phyloP scores from a whole-genome alignment of 1,140 invertebrate genomes.

The Monochamus saltuarius region DNA sequence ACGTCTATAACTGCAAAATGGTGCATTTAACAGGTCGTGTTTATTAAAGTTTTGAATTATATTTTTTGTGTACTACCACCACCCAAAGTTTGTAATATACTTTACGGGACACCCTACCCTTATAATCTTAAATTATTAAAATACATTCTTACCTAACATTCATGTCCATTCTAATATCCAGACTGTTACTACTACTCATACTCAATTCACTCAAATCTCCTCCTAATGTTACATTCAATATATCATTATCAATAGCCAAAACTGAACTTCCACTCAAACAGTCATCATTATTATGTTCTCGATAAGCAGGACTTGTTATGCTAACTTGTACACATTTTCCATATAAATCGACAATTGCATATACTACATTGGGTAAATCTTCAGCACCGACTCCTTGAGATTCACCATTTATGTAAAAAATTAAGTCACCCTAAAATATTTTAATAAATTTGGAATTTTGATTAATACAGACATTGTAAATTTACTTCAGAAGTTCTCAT shows the following conservation, averaged over 20 bases:
- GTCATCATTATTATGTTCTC: constrained; percentile 52
- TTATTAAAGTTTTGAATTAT: too few relatives aligned
- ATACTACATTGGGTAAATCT: constrained; percentile 74
- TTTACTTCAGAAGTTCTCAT: constrained; percentile 75
- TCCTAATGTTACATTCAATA: constrained; percentile 49
- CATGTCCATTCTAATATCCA: constrained; percentile 52
- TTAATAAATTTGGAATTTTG: not conserved
- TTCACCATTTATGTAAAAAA: constrained; percentile 87
- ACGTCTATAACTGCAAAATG: too few relatives aligned
- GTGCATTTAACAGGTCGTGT: too few relatives aligned
- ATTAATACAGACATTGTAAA: constrained; percentile 1
- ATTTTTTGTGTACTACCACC: too few relatives aligned
- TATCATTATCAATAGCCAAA: constrained; percentile 50
- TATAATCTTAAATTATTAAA: constrained; percentile 3
- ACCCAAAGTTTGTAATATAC: too few relatives aligned
- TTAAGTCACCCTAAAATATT: constrained; percentile 69
- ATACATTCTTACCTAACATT: constrained; percentile 41
- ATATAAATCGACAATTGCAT: constrained; percentile 88
- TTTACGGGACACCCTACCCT: too few relatives aligned
- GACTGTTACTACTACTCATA: constrained; percentile 51
- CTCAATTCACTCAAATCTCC: constrained; percentile 50
- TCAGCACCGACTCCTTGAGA: constrained; percentile 83
- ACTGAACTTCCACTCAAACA: constrained; percentile 51
- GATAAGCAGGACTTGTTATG: constrained; percentile 53
- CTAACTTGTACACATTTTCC: constrained; percentile 90